These are phyloP conservation scores for Diorhabda sublineata DNA, from an alignment of 1,140 invertebrate species.

Conservation along the genomic window DNA sequence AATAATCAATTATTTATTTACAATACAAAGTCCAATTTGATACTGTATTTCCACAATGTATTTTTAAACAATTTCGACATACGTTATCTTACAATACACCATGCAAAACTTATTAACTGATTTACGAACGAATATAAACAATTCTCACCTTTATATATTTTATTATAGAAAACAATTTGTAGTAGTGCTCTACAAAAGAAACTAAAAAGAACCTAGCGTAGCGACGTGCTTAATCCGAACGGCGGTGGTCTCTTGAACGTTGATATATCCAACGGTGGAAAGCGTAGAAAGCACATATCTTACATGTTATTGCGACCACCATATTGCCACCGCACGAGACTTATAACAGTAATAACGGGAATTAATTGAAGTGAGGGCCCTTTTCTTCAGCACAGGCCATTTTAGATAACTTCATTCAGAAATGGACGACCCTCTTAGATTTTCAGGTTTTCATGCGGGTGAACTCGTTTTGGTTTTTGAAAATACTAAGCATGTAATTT, in stretches of 20 bases:
- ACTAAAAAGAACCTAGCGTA: background rate
- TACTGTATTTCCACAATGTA: no score
- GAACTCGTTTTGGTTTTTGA: no score
- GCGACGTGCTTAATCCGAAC: background rate
- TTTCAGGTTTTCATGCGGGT: no score
- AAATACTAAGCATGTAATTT: no score
- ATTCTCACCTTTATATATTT: background rate
- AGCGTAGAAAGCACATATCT: slow-evolving; percentile 17
- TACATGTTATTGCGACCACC: slow-evolving; percentile 17
- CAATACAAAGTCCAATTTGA: no score
- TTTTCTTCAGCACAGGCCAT: slow-evolving; percentile 5
- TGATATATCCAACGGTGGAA: background rate
- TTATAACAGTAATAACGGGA: slow-evolving; percentile 18
- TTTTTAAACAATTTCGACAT: no score
- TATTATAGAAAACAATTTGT: background rate
- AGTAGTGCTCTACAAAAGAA: background rate
- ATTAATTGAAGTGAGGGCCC: slow-evolving; percentile 14
- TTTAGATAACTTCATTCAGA: slow-evolving; percentile 16
- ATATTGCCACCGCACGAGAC: slow-evolving; percentile 11
- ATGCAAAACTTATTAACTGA: no score
- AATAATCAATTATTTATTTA: no score
- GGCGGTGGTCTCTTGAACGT: background rate
- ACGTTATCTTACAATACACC: no score
- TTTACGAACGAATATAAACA: no score
- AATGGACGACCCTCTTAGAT: background rate